These are phyloP conservation scores for Melanostoma mellinum DNA, from an alignment of 2,888 invertebrate species.

Conservation along the genomic window DNA sequence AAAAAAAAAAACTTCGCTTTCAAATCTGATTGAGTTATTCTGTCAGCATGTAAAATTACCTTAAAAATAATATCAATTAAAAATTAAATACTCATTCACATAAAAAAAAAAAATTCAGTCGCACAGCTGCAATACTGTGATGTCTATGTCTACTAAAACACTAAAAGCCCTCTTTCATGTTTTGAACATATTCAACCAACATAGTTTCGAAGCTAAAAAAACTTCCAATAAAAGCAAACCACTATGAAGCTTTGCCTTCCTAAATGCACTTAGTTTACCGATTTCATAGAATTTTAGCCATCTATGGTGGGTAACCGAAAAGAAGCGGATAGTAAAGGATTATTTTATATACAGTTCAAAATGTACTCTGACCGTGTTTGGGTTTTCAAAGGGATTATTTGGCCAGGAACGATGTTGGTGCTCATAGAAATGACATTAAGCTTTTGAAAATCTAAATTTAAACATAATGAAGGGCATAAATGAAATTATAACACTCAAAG, in stretches of 20 bases:
- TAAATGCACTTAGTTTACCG: constrained; percentile 53
- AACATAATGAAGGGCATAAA: constrained; percentile 13
- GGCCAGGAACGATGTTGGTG: neutral
- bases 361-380: constrained; percentile 1
- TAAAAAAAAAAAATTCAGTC: neutral
- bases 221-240: constrained; percentile 37
- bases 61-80: too few species aligned
- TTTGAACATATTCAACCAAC: constrained; percentile 16
- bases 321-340: constrained; percentile 16
- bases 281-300: constrained; percentile 54
- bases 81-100: too few species aligned
- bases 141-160: too few species aligned
- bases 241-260: constrained; percentile 30
- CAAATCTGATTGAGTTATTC: too few species aligned
- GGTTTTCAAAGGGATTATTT: constrained; percentile 22
- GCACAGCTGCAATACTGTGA: neutral
- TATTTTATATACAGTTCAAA: constrained; percentile 38
- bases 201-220: constrained; percentile 24
- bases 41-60: too few species aligned
- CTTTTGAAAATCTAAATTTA: constrained; percentile 31
- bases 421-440: constrained; percentile 30
- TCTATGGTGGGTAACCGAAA: constrained; percentile 14
- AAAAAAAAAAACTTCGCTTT: too few species aligned
- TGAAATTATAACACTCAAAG: constrained; percentile 21
- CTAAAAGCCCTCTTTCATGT: neutral